These are phyloP conservation scores for Campylomormyrus numenius DNA, from an alignment of 2,113 vertebrate species.

Conservation along the genomic window DNA sequence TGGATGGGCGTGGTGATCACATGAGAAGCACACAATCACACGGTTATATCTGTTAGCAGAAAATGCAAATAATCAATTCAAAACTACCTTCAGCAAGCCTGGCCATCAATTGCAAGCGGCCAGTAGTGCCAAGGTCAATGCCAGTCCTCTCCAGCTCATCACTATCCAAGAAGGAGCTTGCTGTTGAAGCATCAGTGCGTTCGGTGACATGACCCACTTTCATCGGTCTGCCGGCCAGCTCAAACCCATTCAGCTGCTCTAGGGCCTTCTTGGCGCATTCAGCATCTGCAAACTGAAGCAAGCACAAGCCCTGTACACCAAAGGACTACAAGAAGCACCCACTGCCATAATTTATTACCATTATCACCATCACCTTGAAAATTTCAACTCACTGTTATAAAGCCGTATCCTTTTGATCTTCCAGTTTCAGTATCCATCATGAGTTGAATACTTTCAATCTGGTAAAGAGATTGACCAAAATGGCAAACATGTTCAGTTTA, in stretches of 20 bases:
- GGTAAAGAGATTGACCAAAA: conserved; percentile 7
- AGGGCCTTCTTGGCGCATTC: conserved; percentile 98
- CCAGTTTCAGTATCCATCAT: conserved; percentile 99
- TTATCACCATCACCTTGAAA: neutral
- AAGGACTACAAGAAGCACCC: neutral
- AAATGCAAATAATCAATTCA: neutral
- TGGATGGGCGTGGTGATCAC: neutral
- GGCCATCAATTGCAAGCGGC: conserved; percentile 94
- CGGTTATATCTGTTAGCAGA: neutral
- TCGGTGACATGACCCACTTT: conserved; percentile 97
- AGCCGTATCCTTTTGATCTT: conserved; percentile 95
- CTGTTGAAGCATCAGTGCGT: conserved; percentile 90
- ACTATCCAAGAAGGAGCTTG: conserved; percentile 93
- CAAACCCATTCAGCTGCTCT: conserved; percentile 95
- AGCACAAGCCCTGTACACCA: neutral
- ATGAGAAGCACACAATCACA: neutral
- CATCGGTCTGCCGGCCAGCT: conserved; percentile 92
- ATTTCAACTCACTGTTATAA: conserved; percentile 79
- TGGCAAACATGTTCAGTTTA: neutral
- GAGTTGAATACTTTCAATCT: conserved; percentile 97
- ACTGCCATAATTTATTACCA: neutral
- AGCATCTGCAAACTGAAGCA: conserved; percentile 84
- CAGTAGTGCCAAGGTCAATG: conserved; percentile 94
- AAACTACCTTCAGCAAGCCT: conserved; percentile 87
- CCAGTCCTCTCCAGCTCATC: conserved; percentile 95